phyloP scores from a whole-genome alignment of 2,113 vertebrate species.

The Danio rerio region DNA sequence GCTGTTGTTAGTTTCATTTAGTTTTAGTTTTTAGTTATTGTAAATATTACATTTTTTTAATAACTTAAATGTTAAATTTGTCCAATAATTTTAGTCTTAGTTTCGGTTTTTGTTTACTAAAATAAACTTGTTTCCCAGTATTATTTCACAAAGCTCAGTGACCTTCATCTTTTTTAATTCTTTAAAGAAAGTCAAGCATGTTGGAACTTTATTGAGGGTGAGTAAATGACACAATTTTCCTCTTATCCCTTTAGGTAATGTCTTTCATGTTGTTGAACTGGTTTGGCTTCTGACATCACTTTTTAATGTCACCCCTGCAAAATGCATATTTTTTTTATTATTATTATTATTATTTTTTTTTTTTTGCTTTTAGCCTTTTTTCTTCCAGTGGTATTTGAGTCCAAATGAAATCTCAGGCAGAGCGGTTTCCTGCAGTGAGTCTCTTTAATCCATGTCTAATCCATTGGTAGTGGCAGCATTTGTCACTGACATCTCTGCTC shows the following conservation, averaged over 20 bases:
- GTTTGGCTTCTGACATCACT: conserved; percentile 2
- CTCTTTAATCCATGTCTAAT: conserved; percentile 9
- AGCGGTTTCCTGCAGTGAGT: background rate
- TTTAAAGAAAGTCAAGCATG: background rate
- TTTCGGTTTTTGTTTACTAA: too few species aligned
- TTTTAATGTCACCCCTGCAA: background rate
- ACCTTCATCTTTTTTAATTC: too few species aligned
- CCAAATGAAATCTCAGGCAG: conserved; percentile 28
- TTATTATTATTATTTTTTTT: too few species aligned
- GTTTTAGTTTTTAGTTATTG: too few species aligned
- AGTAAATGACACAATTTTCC: background rate
- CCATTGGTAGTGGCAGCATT: background rate
- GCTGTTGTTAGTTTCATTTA: too few species aligned
- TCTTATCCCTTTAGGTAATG: background rate
- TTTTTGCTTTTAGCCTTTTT: conserved; percentile 30
- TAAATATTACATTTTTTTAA: too few species aligned
- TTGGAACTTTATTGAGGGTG: background rate
- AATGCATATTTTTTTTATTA: background rate
- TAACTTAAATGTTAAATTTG: too few species aligned
- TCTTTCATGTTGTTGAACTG: background rate
- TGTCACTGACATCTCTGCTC: conserved; percentile 25
- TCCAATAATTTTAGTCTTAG: too few species aligned
- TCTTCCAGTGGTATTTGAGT: background rate
- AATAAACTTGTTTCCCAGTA: too few species aligned
- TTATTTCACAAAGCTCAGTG: too few species aligned